Percentiles rank a stretch among this genome's conserved stretches.
These are phyloP conservation scores for Trochalopteron elliotii DNA, from an alignment of 2,113 vertebrate species.

Conservation along the genomic window DNA sequence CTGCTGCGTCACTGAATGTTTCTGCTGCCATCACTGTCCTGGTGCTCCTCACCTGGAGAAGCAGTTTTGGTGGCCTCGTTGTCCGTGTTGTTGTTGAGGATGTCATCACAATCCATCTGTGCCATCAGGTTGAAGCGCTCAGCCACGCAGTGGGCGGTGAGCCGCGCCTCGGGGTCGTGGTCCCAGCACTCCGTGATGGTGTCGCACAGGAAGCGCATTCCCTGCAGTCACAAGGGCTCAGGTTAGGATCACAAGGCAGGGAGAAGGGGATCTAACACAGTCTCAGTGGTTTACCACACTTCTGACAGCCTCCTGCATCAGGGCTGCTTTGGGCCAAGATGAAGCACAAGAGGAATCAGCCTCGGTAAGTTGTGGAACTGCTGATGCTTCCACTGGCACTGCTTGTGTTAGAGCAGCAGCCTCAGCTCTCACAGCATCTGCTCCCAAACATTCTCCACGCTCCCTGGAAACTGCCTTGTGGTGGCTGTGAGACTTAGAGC, in stretches of 20 bases:
- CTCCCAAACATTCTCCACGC: not conserved
- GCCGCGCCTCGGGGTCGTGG: slow-evolving; percentile 90
- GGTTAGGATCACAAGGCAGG: not conserved
- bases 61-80: slow-evolving; percentile 62
- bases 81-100: slow-evolving; percentile 61
- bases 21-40: not conserved
- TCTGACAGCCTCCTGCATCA: not conserved
- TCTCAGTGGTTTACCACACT: not conserved
- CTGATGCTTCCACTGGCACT: not conserved
- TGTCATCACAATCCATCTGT: slow-evolving; percentile 70
- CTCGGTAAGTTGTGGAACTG: not conserved
- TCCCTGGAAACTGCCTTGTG: not conserved
- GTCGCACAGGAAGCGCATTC: slow-evolving; percentile 84
- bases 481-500: not conserved
- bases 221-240: slow-evolving; percentile 66
- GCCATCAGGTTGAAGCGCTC: slow-evolving; percentile 83
- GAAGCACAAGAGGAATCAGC: not conserved
- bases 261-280: not conserved
- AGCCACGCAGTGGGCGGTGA: slow-evolving; percentile 88
- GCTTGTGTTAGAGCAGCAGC: not conserved
- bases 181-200: slow-evolving; percentile 91
- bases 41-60: not conserved
- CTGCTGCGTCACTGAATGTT: not conserved
- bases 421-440: not conserved
- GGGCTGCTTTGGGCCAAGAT: not conserved